phyloP scores from a whole-genome alignment of 2,797 vertebrate genomes.

The Okamejei kenojei region DNA sequence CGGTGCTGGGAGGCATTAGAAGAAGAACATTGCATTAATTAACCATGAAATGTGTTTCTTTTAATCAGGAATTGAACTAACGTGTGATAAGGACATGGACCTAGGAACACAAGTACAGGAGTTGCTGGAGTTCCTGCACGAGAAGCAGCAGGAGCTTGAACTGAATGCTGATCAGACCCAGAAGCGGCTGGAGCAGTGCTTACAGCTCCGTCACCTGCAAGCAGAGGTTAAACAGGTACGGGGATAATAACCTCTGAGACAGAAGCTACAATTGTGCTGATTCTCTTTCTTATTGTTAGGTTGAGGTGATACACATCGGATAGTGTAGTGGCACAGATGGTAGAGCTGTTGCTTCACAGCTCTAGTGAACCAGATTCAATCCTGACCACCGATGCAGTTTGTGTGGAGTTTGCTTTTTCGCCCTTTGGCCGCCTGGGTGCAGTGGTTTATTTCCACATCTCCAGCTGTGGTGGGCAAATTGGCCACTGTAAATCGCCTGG shows the following conservation, averaged over 20 bases:
- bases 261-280: not conserved
- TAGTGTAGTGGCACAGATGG: too few species aligned
- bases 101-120: slow-evolving; percentile 93
- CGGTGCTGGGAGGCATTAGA: not conserved
- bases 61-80: slow-evolving; percentile 82
- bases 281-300: not conserved
- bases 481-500: too few species aligned
- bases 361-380: too few species aligned
- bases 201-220: slow-evolving; percentile 93
- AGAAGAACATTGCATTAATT: not conserved
- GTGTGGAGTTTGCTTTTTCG: too few species aligned
- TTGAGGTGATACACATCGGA: not conserved
- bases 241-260: not conserved
- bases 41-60: slow-evolving; percentile 35
- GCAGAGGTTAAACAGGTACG: slow-evolving; percentile 92
- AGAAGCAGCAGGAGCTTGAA: slow-evolving; percentile 92
- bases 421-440: too few species aligned
- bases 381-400: too few species aligned
- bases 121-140: slow-evolving; percentile 90
- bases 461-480: too few species aligned
- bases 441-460: too few species aligned
- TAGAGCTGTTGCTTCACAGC: too few species aligned
- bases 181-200: slow-evolving; percentile 79
- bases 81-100: slow-evolving; percentile 92
- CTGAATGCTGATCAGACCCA: slow-evolving; percentile 85